phyloP scores from a whole-genome alignment of 2,113 vertebrate genomes.

The Benthochromis sp. region DNA sequence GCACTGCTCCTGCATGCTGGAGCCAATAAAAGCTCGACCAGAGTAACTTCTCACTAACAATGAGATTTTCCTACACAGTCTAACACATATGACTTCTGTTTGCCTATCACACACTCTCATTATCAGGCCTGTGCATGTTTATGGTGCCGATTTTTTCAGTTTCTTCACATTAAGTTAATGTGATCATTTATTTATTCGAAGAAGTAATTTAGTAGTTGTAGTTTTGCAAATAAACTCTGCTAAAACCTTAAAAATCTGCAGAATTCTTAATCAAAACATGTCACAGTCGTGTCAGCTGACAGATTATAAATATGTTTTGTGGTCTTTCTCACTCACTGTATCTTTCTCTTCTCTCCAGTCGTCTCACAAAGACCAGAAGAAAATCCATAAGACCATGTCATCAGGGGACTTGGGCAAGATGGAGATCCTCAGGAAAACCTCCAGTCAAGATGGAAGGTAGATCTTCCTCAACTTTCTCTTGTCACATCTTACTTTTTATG shows the following conservation, averaged over 20 bases:
- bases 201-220: neutral
- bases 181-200: neutral
- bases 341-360: constrained; percentile 51
- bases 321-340: neutral
- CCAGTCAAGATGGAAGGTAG: constrained; percentile 80
- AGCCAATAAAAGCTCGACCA: neutral
- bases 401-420: constrained; percentile 87
- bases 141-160: neutral
- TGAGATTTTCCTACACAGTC: neutral
- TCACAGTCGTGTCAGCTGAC: neutral
- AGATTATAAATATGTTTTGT: neutral
- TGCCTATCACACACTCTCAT: neutral
- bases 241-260: neutral
- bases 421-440: constrained; percentile 70
- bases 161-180: neutral
- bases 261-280: neutral
- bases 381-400: constrained; percentile 90
- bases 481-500: neutral
- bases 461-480: neutral
- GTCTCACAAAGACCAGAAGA: constrained; percentile 76
- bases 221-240: neutral
- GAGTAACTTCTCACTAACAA: constrained; percentile 13
- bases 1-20: constrained; percentile 45
- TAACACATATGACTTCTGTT: neutral
- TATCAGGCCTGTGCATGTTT: neutral